These are phyloP conservation scores for Drosophila longiperda DNA, from an alignment of 2,888 invertebrate species.

Conservation along the genomic window DNA sequence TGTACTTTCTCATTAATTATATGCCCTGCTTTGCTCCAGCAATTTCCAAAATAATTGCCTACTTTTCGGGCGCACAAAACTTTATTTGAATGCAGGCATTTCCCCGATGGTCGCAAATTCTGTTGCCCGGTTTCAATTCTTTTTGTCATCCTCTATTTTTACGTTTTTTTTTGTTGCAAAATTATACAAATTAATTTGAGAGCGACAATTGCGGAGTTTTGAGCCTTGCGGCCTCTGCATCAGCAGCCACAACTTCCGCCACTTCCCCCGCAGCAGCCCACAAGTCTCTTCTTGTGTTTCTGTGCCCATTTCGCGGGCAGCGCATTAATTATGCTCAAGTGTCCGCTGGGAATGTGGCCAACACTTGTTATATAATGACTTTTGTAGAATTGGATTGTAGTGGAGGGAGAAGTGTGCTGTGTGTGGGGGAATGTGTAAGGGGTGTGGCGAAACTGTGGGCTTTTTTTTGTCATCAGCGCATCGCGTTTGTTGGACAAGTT, in stretches of 20 bases:
- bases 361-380: conserved; percentile 80
- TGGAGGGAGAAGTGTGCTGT: not conserved
- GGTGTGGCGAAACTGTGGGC: conserved; percentile 1
- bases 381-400: conserved; percentile 55
- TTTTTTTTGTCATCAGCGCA: conserved; percentile 47
- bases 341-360: conserved; percentile 80
- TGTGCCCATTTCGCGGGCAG: conserved; percentile 62
- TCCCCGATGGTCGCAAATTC: conserved; percentile 45
- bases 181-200: conserved; percentile 79
- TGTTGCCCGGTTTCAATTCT: conserved; percentile 26
- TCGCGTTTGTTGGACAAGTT: conserved; percentile 60
- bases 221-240: conserved; percentile 6
- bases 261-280: conserved; percentile 5
- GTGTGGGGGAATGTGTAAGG: not conserved
- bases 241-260: conserved; percentile 16
- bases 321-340: conserved; percentile 80
- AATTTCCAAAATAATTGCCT: conserved; percentile 69
- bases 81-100: conserved; percentile 63
- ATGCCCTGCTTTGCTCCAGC: not conserved
- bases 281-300: not conserved
- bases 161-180: conserved; percentile 45
- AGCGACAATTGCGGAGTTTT: conserved; percentile 73
- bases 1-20: conserved; percentile 37
- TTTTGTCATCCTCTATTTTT: not conserved
- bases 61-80: conserved; percentile 57